Evolutionary conservation across 1,140 invertebrate species (phyloP).

Genomic region (Hydropsyche tenuis): DNA sequence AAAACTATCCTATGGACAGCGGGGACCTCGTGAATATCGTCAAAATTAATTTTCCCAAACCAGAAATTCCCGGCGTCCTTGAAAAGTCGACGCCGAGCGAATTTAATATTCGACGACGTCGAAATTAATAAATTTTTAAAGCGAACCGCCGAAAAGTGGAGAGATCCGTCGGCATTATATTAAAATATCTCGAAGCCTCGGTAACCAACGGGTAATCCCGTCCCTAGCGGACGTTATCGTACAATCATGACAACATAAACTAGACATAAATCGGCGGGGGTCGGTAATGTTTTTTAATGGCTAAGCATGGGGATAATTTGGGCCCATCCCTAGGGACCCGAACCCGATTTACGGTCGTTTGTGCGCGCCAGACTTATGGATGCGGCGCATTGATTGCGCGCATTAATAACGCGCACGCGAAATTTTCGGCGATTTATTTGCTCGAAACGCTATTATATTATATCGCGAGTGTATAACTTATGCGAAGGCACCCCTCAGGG

Average conservation of each 20-base stretch:
- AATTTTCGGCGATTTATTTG: no score
- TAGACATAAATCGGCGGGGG: conserved; percentile 23
- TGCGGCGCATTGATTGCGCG: conserved; percentile 23
- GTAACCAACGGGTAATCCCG: conserved; percentile 5
- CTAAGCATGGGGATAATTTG: conserved; percentile 16
- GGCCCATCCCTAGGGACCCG: conserved; percentile 5
- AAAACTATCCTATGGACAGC: neutral
- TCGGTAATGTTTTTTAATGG: conserved; percentile 26
- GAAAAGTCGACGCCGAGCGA: neutral
- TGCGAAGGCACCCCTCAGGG: no score
- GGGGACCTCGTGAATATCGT: neutral
- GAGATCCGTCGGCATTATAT: neutral
- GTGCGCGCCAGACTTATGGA: conserved; percentile 12
- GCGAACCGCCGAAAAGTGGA: neutral
- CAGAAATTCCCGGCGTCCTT: neutral
- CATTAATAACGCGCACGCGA: conserved; percentile 20
- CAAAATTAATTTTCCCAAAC: neutral
- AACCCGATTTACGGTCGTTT: conserved; percentile 31
- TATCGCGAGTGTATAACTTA: no score
- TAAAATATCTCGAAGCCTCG: neutral
- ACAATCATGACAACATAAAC: conserved; percentile 29
- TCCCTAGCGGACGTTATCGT: conserved; percentile 27
- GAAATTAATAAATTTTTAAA: neutral
- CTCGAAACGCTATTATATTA: no score
- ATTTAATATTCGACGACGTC: conserved; percentile 14